Conservation (phyloP, 2,113 vertebrate genomes). For the Electrona antarctica region DNA sequence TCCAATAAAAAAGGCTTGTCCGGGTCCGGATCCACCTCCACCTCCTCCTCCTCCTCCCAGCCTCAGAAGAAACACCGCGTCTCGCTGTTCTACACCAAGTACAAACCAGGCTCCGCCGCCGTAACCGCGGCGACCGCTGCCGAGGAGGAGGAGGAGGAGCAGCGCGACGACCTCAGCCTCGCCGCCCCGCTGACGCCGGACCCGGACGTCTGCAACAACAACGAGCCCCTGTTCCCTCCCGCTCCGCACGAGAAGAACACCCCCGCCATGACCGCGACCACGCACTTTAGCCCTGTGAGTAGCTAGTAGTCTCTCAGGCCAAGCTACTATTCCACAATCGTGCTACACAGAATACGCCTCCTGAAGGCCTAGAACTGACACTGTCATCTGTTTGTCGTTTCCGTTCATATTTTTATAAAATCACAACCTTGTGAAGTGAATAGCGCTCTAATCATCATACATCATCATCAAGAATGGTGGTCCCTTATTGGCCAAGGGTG, state of each 20-base stretch:
- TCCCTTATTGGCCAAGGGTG: too few relatives aligned
- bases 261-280: constrained; percentile 15
- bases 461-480: too few relatives aligned
- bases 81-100: constrained; percentile 90
- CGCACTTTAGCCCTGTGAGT: constrained; percentile 35
- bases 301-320: too few relatives aligned
- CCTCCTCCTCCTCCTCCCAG: constrained; percentile 80
- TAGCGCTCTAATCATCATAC: too few relatives aligned
- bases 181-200: constrained; percentile 61
- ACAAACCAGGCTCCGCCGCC: constrained; percentile 75
- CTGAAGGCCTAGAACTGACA: too few relatives aligned
- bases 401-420: too few relatives aligned
- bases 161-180: constrained; percentile 59
- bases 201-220: constrained; percentile 69
- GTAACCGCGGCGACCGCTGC: constrained; percentile 39
- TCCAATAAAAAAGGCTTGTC: constrained; percentile 84
- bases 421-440: too few relatives aligned
- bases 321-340: too few relatives aligned
- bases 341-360: too few relatives aligned
- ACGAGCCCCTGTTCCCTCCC: constrained; percentile 65
- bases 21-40: not conserved
- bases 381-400: too few relatives aligned
- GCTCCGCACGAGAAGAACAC: constrained; percentile 55
- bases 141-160: constrained; percentile 60
- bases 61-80: constrained; percentile 94